Base-by-base conservation (phyloP, 2,888 invertebrate genomes). In the Physocephala rufipes region DNA sequence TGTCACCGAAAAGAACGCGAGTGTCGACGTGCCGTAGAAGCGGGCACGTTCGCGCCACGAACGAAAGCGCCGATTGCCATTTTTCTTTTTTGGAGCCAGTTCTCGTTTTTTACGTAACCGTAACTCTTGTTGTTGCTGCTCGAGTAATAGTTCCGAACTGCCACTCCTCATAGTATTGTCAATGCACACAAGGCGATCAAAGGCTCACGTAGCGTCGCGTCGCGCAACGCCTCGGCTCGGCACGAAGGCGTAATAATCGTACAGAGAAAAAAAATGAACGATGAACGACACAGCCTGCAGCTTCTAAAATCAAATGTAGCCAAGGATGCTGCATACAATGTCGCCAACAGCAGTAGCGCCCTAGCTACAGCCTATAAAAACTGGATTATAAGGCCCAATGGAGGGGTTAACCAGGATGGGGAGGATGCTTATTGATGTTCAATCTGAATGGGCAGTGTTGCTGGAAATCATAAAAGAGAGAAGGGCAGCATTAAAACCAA, bases 91-190 rank as follows among this genome's bases (percentile, higher is more conserved):
- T 82, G 88, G 87, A 86, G 87, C 87, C 86, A 88, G 87, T 86
- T 89, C 86, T 86, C 89, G 89, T 85, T 90, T 88, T 87, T 90
- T 90, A 79, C 89, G 87, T 87, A 89, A 89, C 82, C 90, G 87
- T 80, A 90, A 87, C 87, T 90, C 90, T 87, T 91, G 91, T 88
- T 91, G 91, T 86, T 91, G 49, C 87, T 91, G 90, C 87, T 91
- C 91, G 86, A 91, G 90, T 88, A 92, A 90, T 87, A 91, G 89
- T 88, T 92, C 91, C 86, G 91, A 91, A 89, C 91, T 92, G 88
- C 90, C 90, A 88, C 91, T 91, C 88, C 91, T 90, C 91, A 91
- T 91, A 91, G 91, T 86, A 85, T 86, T 84, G 84, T 84, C 83
- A 80, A 79, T 83, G 82, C 83, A 83, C 83, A 82, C 82, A 82